These are phyloP conservation scores for Idaea straminata DNA, from an alignment of 2,888 invertebrate genomes.

Conservation along the genomic window DNA sequence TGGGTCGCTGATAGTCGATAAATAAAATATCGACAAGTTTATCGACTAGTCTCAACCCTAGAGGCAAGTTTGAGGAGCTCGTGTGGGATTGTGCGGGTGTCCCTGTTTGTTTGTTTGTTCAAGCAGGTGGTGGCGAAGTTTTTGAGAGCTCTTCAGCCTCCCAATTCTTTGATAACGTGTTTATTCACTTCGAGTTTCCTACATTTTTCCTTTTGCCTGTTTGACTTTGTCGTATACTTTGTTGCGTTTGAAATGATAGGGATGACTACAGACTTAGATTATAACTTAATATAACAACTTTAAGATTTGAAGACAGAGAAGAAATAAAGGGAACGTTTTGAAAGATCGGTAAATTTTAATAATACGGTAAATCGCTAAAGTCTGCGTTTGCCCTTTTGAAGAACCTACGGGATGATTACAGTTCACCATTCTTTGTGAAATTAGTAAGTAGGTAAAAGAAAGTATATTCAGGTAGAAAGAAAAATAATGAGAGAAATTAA, in stretches of 20 bases:
- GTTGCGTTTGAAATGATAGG: constrained; percentile 18
- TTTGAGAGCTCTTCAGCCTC: constrained; percentile 26
- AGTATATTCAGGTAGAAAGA: too few relatives aligned
- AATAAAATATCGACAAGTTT: background rate
- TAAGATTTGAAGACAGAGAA: too few relatives aligned
- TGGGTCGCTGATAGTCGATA: background rate
- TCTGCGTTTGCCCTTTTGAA: too few relatives aligned
- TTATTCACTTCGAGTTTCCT: constrained; percentile 30
- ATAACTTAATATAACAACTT: background rate
- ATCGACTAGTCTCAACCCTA: constrained; percentile 16
- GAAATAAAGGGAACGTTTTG: too few relatives aligned
- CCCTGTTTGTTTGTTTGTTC: constrained; percentile 37
- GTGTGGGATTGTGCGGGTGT: constrained; percentile 25
- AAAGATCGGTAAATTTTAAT: too few relatives aligned
- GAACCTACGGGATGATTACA: too few relatives aligned
- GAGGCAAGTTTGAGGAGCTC: constrained; percentile 16
- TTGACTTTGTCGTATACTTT: constrained; percentile 24
- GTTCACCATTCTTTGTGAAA: too few relatives aligned
- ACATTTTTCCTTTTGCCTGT: constrained; percentile 22
- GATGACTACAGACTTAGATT: constrained; percentile 9
- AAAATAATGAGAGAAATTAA: too few relatives aligned
- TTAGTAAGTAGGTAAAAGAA: too few relatives aligned
- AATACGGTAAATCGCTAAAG: too few relatives aligned
- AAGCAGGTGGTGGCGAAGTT: constrained; percentile 35
- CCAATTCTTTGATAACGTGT: constrained; percentile 36